phyloP scores from a whole-genome alignment of 2,797 vertebrate genomes.

The Aselliscus stoliczkanus region DNA sequence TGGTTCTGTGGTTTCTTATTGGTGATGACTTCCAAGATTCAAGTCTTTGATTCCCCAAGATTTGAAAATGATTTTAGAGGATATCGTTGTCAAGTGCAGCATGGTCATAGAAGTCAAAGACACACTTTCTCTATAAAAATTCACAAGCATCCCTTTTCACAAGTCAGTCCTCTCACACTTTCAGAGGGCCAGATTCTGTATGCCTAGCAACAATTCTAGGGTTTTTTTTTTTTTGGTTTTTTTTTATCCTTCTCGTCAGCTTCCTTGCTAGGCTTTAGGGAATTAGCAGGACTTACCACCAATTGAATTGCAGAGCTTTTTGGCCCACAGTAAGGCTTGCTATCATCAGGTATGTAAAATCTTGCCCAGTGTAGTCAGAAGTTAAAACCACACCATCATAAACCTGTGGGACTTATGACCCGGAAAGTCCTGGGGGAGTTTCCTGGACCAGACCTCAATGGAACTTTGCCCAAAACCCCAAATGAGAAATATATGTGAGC shows the following conservation, averaged over 20 bases:
- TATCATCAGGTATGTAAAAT: conserved; percentile 76
- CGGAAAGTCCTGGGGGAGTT: background rate
- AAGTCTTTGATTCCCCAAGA: background rate
- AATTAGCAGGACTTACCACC: conserved; percentile 74
- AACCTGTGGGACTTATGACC: conserved; percentile 71
- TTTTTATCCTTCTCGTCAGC: conserved; percentile 73
- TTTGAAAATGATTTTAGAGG: conserved; percentile 25
- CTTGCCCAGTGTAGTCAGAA: conserved; percentile 70
- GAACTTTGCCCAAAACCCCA: conserved; percentile 66
- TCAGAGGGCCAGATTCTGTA: conserved; percentile 63
- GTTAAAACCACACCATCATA: conserved; percentile 66
- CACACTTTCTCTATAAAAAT: conserved; percentile 45
- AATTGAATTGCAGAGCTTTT: conserved; percentile 69
- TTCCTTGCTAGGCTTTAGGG: conserved; percentile 75
- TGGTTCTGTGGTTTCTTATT: background rate
- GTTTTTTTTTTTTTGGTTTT: conserved; percentile 72
- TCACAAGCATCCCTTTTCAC: conserved; percentile 41
- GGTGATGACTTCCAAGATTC: background rate
- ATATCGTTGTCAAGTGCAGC: background rate
- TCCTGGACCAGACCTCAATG: conserved; percentile 55
- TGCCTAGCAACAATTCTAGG: conserved; percentile 75
- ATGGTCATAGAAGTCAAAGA: conserved; percentile 31
- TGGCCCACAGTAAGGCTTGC: conserved; percentile 54
- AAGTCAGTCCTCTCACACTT: conserved; percentile 67
- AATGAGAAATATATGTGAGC: conserved; percentile 57